Evolutionary conservation across 2,888 invertebrate species (phyloP), one percentile per base, ranked within the genome.

Genomic region (Auanema sp.): DNA sequence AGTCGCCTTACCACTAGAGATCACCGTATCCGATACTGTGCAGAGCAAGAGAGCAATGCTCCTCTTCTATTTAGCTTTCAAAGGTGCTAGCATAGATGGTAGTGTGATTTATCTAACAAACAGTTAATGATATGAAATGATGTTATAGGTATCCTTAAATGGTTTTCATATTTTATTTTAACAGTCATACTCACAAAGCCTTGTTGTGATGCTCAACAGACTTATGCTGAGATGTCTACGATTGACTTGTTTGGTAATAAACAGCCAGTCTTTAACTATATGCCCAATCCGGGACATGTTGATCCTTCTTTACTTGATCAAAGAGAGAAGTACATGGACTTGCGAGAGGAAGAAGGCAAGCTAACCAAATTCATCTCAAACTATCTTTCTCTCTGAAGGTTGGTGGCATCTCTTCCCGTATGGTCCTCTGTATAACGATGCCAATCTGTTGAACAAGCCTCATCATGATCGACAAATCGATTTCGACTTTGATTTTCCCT

Each of bases 401-500:
- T 75, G 79, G 79, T 75, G 71, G 70, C 64, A 75, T 52, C 44
- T 75, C 21, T 75, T 78, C 53, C 76, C 76, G 1, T 75, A 66
- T 58, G 76, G 76, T 1, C 66, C 67, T 21, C 40, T 55, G 12
- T 63, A 52, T 33, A 56, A 47, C 44, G 76, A 75, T 51, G 70
- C 65, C 10, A 76, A 70, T 33, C 18, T 75, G 14, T 25, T 58
- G 18, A 49, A 43, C 11, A 66, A 60, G 42, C 67, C 69, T n/a
- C 61, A 67, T 52, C 70, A 77, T 41, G 76, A 79, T 53, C 50
- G 59, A 25, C 76, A 75, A 58, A 75, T 75, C 53, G 76, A 75
- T 60, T 71, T 94, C 78, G 92, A 92, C 85, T 94, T 93, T 79
- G 92, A 93, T 78, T 85, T 93, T 64, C 93, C 94, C 0, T 94